These are phyloP conservation scores for Nematolebias whitei DNA, from an alignment of 2,113 vertebrate genomes.

Conservation along the genomic window DNA sequence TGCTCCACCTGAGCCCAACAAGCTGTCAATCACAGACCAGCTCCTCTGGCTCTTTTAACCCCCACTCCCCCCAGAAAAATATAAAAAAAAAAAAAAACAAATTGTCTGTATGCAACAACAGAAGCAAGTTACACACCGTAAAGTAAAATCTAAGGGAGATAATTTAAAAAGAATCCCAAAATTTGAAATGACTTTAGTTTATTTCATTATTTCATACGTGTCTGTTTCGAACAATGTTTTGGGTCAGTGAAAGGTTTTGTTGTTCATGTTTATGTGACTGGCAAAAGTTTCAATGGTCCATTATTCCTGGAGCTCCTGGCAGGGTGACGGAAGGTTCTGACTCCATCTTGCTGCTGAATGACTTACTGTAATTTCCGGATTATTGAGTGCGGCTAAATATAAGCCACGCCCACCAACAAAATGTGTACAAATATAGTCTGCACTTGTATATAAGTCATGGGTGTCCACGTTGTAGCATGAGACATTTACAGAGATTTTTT, in stretches of 20 bases:
- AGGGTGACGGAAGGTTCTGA: too few relatives aligned
- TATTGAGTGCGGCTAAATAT: too few relatives aligned
- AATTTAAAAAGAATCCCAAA: background rate
- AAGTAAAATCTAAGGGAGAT: background rate
- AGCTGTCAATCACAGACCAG: constrained; percentile 36
- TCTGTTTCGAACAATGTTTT: background rate
- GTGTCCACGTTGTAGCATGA: too few relatives aligned
- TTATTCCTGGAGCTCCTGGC: background rate
- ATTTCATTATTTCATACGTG: background rate
- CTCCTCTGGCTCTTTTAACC: background rate
- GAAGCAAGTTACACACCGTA: background rate
- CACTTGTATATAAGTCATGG: too few relatives aligned
- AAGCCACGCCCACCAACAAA: too few relatives aligned
- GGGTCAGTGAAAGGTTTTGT: background rate
- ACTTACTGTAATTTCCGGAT: too few relatives aligned
- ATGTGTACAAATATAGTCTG: too few relatives aligned
- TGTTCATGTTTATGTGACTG: background rate
- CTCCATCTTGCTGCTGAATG: too few relatives aligned
- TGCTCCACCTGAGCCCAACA: constrained; percentile 47
- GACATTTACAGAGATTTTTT: too few relatives aligned
- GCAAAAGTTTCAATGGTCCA: background rate
- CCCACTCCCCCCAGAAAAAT: background rate
- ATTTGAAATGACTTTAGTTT: background rate
- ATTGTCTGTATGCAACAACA: background rate
- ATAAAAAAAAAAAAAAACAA: too few relatives aligned